phyloP scores from a whole-genome alignment of 2,888 invertebrate species.

The Sesia bembeciformis region DNA sequence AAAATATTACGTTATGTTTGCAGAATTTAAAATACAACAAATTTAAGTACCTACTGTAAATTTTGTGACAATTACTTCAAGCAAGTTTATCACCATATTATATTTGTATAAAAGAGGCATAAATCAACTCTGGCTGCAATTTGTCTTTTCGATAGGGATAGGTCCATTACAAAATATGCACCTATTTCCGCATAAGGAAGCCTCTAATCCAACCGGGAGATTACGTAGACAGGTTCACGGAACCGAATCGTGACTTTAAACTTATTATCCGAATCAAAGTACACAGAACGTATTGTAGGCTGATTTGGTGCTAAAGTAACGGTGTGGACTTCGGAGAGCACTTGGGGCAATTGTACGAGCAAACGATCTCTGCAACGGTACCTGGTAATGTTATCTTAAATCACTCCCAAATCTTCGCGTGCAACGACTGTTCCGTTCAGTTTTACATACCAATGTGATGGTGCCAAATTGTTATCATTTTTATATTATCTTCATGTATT shows the following conservation, averaged over 20 bases:
- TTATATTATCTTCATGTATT: background rate
- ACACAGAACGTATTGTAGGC: slow-evolving; percentile 58
- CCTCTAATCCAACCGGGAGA: slow-evolving; percentile 53
- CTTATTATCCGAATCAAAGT: slow-evolving; percentile 66
- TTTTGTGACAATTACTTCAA: too few species aligned
- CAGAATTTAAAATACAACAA: too few species aligned
- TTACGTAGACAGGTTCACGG: slow-evolving; percentile 55
- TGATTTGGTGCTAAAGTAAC: slow-evolving; percentile 68
- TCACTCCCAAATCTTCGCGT: slow-evolving; percentile 42
- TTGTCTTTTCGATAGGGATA: slow-evolving; percentile 26
- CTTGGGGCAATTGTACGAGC: slow-evolving; percentile 34
- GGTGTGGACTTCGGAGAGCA: slow-evolving; percentile 16
- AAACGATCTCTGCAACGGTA: slow-evolving; percentile 58
- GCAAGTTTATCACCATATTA: too few species aligned
- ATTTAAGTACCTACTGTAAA: too few species aligned
- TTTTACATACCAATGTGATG: background rate
- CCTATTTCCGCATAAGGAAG: slow-evolving; percentile 51
- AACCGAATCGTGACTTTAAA: slow-evolving; percentile 62
- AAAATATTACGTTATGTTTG: too few species aligned
- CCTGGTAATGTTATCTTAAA: slow-evolving; percentile 51
- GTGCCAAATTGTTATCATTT: slow-evolving; percentile 4
- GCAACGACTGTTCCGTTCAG: slow-evolving; percentile 9
- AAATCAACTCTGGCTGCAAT: slow-evolving; percentile 6
- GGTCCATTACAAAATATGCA: slow-evolving; percentile 38
- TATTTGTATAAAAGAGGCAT: background rate